A percentile compares a stretch with the other conserved stretches of the same genome.
These are phyloP conservation scores for Camponotus pennsylvanicus DNA, from an alignment of 1,140 invertebrate species.

Conservation along the genomic window DNA sequence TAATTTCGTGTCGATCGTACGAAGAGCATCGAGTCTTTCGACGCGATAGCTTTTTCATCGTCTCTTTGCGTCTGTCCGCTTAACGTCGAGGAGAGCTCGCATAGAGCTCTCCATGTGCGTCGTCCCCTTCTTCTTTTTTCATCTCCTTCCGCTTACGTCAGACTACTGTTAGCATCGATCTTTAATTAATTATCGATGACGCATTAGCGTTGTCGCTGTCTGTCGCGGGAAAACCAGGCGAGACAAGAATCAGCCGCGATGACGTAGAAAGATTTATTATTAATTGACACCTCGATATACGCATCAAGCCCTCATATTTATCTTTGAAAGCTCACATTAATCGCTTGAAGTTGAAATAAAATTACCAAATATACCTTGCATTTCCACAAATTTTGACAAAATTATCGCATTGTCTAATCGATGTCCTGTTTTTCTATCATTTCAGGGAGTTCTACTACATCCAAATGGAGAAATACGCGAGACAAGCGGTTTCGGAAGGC, in stretches of 20 bases:
- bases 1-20: slow-evolving; percentile 72
- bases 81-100: slow-evolving; percentile 69
- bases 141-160: slow-evolving; percentile 71
- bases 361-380: background rate
- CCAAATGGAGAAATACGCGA: slow-evolving; percentile 99
- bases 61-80: slow-evolving; percentile 74
- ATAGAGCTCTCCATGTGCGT: slow-evolving; percentile 69
- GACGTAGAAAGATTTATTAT: slow-evolving; percentile 64
- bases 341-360: background rate
- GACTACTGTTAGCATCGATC: slow-evolving; percentile 76
- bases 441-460: slow-evolving; percentile 99
- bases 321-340: slow-evolving; percentile 4
- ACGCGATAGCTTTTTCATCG: slow-evolving; percentile 75
- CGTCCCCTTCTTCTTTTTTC: slow-evolving; percentile 63
- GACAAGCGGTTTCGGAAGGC: slow-evolving; percentile 98
- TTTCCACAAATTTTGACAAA: background rate
- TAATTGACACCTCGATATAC: slow-evolving; percentile 36
- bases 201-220: slow-evolving; percentile 66
- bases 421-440: slow-evolving; percentile 77
- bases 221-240: slow-evolving; percentile 37
- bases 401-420: slow-evolving; percentile 27
- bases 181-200: slow-evolving; percentile 79
- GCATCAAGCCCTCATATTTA: background rate
- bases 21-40: slow-evolving; percentile 71
- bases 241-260: slow-evolving; percentile 58